Base-by-base conservation (phyloP, 2,797 vertebrate species). In the Crossoptilon crossoptilon region DNA sequence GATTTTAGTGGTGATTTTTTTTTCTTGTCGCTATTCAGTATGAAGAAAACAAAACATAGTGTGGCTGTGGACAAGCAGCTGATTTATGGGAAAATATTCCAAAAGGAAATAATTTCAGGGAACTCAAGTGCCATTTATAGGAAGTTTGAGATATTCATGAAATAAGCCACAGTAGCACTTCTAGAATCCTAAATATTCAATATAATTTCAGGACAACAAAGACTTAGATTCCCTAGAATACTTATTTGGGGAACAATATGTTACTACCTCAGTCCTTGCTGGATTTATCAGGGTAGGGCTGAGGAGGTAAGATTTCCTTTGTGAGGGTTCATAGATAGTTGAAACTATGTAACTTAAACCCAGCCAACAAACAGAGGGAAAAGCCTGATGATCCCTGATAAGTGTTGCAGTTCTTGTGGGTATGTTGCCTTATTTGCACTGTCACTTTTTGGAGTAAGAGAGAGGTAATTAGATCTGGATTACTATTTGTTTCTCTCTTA, bases 401-500 rank as follows among this genome's bases (percentile, higher is more conserved):
- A 1, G 13, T 49, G 7, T 53, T 81, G 23, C 33, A 43, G 39
- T 78, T 90, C 21, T 24, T 79, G 46, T 71, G n/a, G 29, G 2
- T 73, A 33, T 66, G 19, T 73, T 80, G 59, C 33, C 86, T 66
- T 90, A 53, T 19, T 62, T 84, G 29, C 29, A 21, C 55, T 76
- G 46, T 37, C 7, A 2, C 13, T 83, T 79, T 56, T 53, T 80
- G 33, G 33, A 75, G 1, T 53, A 26, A 84, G 33, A 53, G 12
- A 5, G 22, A 51, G 55, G 31, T 43, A 59, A 15, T 6, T 56
- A 68, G 19, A 31, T 33, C 74, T 55, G 13, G n/a, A 13, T 80
- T 79, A 58, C 21, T 49, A 0, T 51, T 5, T 37, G 14, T 66
- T 62, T 73, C 29, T 75, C 4, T 72, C 3, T 44, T 55, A 0